Conservation (phyloP, 2,888 invertebrate species). For the Xylota segnis region DNA sequence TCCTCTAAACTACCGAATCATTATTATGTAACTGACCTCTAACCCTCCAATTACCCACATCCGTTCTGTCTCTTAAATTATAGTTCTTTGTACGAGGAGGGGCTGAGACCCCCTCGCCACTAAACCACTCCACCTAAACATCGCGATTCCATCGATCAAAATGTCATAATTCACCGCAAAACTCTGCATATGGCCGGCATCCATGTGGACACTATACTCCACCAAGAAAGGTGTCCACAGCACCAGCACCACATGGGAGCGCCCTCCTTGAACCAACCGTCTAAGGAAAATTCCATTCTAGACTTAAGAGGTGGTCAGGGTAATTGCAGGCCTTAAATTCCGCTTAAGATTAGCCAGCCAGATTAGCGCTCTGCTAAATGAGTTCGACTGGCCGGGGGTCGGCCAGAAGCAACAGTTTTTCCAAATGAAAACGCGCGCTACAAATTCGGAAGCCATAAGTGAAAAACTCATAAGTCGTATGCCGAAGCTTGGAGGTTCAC, state of each 20-base stretch:
- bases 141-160: constrained; percentile 71
- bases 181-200: constrained; percentile 43
- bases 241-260: constrained; percentile 61
- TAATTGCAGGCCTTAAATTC: constrained; percentile 72
- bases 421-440: constrained; percentile 45
- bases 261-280: constrained; percentile 66
- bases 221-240: constrained; percentile 66
- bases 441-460: constrained; percentile 50
- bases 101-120: background rate
- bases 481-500: constrained; percentile 38
- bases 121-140: constrained; percentile 9
- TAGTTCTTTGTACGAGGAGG: constrained; percentile 27
- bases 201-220: constrained; percentile 44
- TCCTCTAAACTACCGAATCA: constrained; percentile 41
- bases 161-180: constrained; percentile 72
- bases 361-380: constrained; percentile 52
- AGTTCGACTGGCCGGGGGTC: constrained; percentile 30
- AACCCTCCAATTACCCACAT: constrained; percentile 70
- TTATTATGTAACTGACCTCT: constrained; percentile 70
- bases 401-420: constrained; percentile 21
- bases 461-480: constrained; percentile 38
- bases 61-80: constrained; percentile 61
- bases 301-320: constrained; percentile 53
- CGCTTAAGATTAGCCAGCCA: constrained; percentile 69
- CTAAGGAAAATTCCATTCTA: constrained; percentile 63